These are phyloP conservation scores for Delphinapterus leucas DNA, from an alignment of 2,113 vertebrate genomes.

Conservation along the genomic window DNA sequence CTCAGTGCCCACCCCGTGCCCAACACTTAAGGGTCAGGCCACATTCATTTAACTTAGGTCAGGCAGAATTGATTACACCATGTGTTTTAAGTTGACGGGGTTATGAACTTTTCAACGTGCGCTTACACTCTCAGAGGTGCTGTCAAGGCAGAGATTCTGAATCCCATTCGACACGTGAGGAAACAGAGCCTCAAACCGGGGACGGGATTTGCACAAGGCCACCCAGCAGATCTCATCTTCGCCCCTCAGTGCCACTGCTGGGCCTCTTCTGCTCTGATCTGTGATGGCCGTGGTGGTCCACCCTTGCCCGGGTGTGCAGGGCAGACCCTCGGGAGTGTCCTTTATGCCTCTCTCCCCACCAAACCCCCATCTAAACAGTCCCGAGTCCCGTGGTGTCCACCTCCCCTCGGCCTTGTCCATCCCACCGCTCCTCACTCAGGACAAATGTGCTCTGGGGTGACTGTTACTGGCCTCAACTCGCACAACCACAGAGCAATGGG, in stretches of 20 bases:
- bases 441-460: accelerated
- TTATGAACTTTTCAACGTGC: accelerated
- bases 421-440: accelerated
- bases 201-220: background rate
- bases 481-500: accelerated
- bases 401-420: accelerated
- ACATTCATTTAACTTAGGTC: background rate
- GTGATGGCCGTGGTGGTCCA: background rate
- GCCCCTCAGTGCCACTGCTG: accelerated
- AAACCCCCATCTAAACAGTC: background rate
- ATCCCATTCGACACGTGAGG: background rate
- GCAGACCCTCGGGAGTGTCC: background rate
- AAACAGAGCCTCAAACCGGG: background rate
- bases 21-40: background rate
- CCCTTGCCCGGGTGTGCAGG: accelerated
- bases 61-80: background rate
- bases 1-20: no score
- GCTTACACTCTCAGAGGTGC: background rate
- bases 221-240: background rate
- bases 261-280: background rate
- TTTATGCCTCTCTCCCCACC: no score
- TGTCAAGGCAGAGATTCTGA: background rate
- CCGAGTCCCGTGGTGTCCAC: accelerated
- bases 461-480: background rate
- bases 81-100: accelerated